phyloP scores from a whole-genome alignment of 2,113 vertebrate genomes.

The Phocoena phocoena region DNA sequence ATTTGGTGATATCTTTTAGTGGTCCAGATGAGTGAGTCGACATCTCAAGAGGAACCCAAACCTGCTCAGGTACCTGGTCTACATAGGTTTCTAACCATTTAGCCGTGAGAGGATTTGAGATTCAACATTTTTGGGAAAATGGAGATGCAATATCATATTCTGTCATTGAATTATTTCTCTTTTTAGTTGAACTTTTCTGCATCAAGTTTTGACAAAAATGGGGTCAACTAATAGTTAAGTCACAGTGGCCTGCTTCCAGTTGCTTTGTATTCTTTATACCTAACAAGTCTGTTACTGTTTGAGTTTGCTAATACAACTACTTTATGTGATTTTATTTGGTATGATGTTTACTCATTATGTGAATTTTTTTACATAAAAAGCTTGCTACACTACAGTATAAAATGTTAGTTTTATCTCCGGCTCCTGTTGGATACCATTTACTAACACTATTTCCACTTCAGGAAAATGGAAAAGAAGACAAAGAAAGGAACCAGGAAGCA shows the following conservation, averaged over 20 bases:
- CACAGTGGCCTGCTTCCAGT: not conserved
- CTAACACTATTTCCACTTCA: conserved; percentile 43
- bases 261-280: not conserved
- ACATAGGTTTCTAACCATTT: conserved; percentile 52
- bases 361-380: conserved; percentile 17
- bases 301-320: conserved; percentile 5
- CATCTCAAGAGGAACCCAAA: conserved; percentile 33
- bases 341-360: conserved; percentile 23
- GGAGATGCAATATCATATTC: not conserved
- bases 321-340: conserved; percentile 55
- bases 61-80: conserved; percentile 57
- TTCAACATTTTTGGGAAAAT: conserved; percentile 28
- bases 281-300: not conserved
- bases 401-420: not conserved
- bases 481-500: not conserved
- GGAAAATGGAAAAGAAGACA: conserved; percentile 55
- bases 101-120: conserved; percentile 21
- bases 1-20: not conserved
- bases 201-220: conserved; percentile 44
- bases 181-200: conserved; percentile 38
- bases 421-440: not conserved
- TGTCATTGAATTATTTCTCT: conserved; percentile 19
- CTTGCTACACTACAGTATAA: not conserved
- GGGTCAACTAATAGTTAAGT: not conserved
- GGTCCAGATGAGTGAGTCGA: conserved; percentile 58